phyloP scores from a whole-genome alignment of 1,140 invertebrate species.

The Drosophila mojavensis region DNA sequence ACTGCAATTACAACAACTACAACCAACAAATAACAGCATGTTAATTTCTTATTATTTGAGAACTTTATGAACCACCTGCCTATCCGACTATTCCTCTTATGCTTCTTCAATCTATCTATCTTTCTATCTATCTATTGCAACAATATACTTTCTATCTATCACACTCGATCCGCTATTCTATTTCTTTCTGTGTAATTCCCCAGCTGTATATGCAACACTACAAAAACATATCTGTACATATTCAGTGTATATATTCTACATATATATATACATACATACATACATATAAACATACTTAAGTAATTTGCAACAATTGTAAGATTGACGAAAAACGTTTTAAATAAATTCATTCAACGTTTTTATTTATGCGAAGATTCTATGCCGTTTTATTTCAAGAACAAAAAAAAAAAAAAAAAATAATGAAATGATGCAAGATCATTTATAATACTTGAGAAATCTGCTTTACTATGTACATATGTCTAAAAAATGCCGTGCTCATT shows the following conservation, averaged over 20 bases:
- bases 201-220: slow-evolving; percentile 12
- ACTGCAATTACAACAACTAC: slow-evolving; percentile 69
- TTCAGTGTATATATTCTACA: slow-evolving; percentile 42
- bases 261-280: slow-evolving; percentile 34
- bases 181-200: slow-evolving; percentile 24
- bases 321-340: slow-evolving; percentile 78
- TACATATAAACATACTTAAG: slow-evolving; percentile 49
- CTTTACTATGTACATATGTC: too few species aligned
- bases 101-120: slow-evolving; percentile 23
- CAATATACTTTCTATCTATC: slow-evolving; percentile 47
- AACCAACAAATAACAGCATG: slow-evolving; percentile 79
- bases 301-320: slow-evolving; percentile 79
- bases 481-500: too few species aligned
- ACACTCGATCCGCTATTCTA: slow-evolving; percentile 34
- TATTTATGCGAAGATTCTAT: slow-evolving; percentile 63
- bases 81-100: slow-evolving; percentile 16
- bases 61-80: slow-evolving; percentile 46
- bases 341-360: slow-evolving; percentile 67
- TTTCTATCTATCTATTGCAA: slow-evolving; percentile 46
- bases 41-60: slow-evolving; percentile 77
- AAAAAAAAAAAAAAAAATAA: too few species aligned
- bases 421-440: too few species aligned
- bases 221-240: slow-evolving; percentile 53
- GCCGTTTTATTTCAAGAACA: slow-evolving; percentile 3
- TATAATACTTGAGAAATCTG: too few species aligned